Base-by-base conservation (phyloP, 2,888 invertebrate species). In the Campopleginae sp. region DNA sequence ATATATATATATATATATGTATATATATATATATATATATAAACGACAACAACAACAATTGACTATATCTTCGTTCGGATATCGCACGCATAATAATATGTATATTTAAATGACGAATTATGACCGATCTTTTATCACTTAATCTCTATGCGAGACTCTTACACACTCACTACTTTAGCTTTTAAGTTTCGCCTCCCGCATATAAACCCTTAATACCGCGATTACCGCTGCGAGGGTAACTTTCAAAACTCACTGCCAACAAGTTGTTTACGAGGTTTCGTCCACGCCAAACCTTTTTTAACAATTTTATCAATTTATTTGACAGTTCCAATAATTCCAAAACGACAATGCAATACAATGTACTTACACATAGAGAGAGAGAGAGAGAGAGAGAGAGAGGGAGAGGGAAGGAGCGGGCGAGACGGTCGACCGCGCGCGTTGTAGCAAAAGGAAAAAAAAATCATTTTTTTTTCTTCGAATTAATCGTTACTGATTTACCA, bases 281-380 rank as follows among this genome's bases (percentile, higher is more conserved):
- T 88, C 86, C 88, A 42, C 46, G 38, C 7, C 19, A 51, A 68
- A 51, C 23, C 7, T 4, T 8, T 38, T 38, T 38, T 1, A 38
- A 38, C 68, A 82, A 77, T 17, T 33, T 31, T 7, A 70, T 17
- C 7, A 70, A 14, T 14, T 44, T n/a, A 31, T 63, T 87, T 82
- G 89, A 88, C 87, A 90, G 87, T 89, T 91, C 89, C 90, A 89
- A 90, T 93, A 90, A 93, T 92, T 92, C 91, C 92, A 92, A 92
- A 93, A 91, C 90, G 88, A 91, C 91, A 92, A 92, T 93, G 93
- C 92, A 93, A 93, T 92, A 93, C 89, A 87, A 92, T 93, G 93
- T 93, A 93, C 91, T 92, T 93, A 93, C 91, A 90, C 88, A 88
- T 89, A 90, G 89, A 89, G 81, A 85, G 86, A 72, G 82, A 87